Conservation (phyloP, 2,797 vertebrate genomes). For the Manis pentadactyla region DNA sequence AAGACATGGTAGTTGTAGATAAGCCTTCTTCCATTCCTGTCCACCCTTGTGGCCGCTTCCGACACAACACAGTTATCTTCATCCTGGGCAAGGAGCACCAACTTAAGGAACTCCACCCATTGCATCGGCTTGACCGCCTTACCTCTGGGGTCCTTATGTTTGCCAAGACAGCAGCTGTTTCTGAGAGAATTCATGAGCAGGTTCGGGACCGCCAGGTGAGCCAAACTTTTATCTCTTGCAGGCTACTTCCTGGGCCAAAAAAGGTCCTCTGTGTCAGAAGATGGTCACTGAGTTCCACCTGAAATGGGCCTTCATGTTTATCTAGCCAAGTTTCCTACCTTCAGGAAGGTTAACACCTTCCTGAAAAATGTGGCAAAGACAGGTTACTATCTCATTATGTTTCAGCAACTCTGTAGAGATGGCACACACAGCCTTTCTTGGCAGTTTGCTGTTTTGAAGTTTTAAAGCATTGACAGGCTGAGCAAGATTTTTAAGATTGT, state of each 20-base stretch:
- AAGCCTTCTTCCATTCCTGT: slow-evolving; percentile 98
- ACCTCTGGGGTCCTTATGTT: slow-evolving; percentile 98
- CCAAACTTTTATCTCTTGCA: background rate
- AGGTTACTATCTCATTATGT: background rate
- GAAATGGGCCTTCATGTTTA: background rate
- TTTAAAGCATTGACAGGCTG: background rate
- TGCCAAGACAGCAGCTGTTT: slow-evolving; percentile 92
- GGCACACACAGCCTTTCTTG: background rate
- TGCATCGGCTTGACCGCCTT: slow-evolving; percentile 96
- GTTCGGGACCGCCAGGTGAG: slow-evolving; percentile 94
- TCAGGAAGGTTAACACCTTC: background rate
- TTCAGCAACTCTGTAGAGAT: slow-evolving; percentile 46
- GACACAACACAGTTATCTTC: slow-evolving; percentile 98
- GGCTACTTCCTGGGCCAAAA: background rate
- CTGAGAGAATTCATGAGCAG: slow-evolving; percentile 94
- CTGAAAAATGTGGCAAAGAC: background rate
- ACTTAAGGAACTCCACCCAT: slow-evolving; percentile 93
- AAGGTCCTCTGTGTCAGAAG: background rate
- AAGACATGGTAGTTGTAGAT: slow-evolving; percentile 95
- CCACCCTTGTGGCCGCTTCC: slow-evolving; percentile 97
- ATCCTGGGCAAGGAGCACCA: slow-evolving; percentile 96
- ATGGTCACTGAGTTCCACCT: background rate
- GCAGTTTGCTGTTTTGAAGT: slow-evolving; percentile 3
- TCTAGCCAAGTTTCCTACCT: background rate
- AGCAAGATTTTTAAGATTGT: slow-evolving; percentile 20